These are phyloP conservation scores for Steatornis caripensis DNA, from an alignment of 2,113 vertebrate species.

Conservation along the genomic window DNA sequence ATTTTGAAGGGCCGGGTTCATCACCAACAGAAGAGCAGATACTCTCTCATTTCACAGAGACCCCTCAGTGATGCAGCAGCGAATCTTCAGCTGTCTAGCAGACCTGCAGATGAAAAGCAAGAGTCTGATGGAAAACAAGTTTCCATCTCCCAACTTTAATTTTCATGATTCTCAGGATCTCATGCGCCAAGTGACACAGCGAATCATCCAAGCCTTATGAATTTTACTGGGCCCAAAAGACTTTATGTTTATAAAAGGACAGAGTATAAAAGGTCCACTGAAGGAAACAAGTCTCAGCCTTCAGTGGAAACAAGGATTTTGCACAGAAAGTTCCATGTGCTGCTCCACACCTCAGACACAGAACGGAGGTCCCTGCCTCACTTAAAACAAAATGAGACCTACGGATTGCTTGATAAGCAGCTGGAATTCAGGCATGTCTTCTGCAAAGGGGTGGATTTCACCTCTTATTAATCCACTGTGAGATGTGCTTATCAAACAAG, in stretches of 20 bases:
- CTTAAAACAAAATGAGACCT: background rate
- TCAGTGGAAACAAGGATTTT: background rate
- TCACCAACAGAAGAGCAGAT: background rate
- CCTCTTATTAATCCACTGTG: background rate
- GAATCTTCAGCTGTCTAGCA: background rate
- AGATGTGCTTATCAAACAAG: background rate
- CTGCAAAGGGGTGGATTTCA: background rate
- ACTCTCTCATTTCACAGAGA: background rate
- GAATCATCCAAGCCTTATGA: background rate
- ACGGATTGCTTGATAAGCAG: background rate
- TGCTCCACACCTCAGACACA: background rate
- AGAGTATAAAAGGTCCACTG: background rate
- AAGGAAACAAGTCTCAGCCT: background rate
- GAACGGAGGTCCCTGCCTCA: background rate
- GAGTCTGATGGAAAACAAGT: background rate
- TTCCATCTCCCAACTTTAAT: background rate
- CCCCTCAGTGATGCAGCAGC: accelerated
- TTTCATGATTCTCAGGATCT: background rate
- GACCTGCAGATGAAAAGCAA: background rate
- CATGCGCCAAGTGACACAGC: background rate
- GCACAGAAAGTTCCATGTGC: background rate
- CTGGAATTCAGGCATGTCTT: background rate
- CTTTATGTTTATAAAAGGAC: background rate
- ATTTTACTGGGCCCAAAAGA: background rate
- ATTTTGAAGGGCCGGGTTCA: background rate